Evolutionary conservation across 92 coral and sea anemone species (phyloP), one percentile per base, ranked within the genome.

Genomic region (Scolanthus callimorphus): DNA sequence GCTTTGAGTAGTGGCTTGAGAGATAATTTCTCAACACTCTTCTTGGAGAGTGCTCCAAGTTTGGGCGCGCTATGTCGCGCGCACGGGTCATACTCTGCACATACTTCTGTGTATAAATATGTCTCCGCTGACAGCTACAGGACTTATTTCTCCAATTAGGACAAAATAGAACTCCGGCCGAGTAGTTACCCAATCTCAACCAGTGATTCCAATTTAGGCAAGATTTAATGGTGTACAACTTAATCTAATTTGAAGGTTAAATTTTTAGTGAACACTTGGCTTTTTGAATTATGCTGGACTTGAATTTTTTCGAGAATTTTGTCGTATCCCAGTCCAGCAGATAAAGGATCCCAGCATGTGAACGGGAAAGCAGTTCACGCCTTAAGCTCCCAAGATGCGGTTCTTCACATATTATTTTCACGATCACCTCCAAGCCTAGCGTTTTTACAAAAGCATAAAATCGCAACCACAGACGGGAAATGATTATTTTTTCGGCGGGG

Each of bases 141-240:
- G 63, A 63, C 63, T 28, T 51, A 60, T 29, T 70, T 58, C 61
- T 59, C 74, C 78, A 81, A 81, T 81, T 81, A 81, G 67, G 53
- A 24, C 39, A 20, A 63, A 77, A 81, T 81, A 66, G 79, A 66
- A 57, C 73, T 67, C 72, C 60, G 71, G 61, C 59, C 47, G 48
- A 51, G 64, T 55, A 48, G 20, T 20, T 38, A 19, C 54, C 71
- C 43, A 68, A 69, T 76, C 63, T 49, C 54, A 50, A 39, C 53
- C 79, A 66, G 71, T 43, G 65, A 57, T 64, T 63, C 65, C 57
- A 78, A 78, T 71, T 78, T 78, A 27, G 73, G 46, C 62, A 69
- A 52, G 73, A 69, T 56, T 69, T 67, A 62, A 65, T 70, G 69
- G 63, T 38, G 61, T 24, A 63, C 38, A 39, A 69, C 69, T 81